phyloP scores from a whole-genome alignment of 2,113 vertebrate genomes.

The Carassius carassius region DNA sequence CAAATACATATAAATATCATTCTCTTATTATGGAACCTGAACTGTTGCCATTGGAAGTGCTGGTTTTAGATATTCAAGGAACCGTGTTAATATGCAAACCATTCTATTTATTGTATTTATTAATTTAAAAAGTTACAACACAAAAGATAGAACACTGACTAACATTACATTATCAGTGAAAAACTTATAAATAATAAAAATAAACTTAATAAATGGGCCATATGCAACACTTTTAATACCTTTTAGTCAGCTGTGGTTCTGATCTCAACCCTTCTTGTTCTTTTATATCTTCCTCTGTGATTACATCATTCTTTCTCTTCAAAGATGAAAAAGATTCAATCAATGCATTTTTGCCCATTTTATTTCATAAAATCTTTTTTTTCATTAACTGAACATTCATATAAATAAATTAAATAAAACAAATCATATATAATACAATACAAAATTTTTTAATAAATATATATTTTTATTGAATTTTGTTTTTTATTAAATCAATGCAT shows the following conservation, averaged over 20 bases:
- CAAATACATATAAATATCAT: background rate
- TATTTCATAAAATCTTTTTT: no score
- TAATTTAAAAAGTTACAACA: background rate
- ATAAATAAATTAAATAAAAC: background rate
- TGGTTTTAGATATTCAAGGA: background rate
- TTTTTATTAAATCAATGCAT: no score
- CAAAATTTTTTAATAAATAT: background rate
- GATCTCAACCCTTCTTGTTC: background rate
- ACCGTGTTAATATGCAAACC: background rate
- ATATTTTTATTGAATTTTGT: no score
- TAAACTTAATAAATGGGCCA: background rate
- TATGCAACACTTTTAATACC: background rate
- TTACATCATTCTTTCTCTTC: constrained; percentile 15
- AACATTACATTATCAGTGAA: background rate
- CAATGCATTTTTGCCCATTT: no score
- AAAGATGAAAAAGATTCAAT: background rate
- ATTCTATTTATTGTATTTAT: background rate
- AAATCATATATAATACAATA: background rate
- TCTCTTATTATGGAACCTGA: background rate
- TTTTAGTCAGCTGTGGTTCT: background rate
- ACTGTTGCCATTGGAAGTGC: background rate
- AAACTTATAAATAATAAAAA: background rate
- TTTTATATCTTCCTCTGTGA: constrained; percentile 6
- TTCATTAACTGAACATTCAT: no score
- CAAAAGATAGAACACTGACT: background rate